These are phyloP conservation scores for Catocala sponsa DNA, from an alignment of 2,888 invertebrate genomes.

Conservation along the genomic window DNA sequence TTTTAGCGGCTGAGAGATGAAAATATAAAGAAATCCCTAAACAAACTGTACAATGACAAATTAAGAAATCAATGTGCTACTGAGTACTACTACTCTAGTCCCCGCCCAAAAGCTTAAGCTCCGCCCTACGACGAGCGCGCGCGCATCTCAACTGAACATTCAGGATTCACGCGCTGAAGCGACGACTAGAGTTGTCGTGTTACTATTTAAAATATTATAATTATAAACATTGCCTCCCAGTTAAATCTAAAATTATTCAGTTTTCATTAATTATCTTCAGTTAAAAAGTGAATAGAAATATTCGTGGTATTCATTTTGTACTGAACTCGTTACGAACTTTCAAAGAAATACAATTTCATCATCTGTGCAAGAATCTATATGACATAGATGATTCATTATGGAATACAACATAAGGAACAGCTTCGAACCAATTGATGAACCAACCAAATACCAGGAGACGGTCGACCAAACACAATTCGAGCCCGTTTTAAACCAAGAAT, in stretches of 20 bases:
- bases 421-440: conserved; percentile 56
- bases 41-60: conserved; percentile 1
- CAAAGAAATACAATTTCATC: too few species aligned
- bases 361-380: too few species aligned
- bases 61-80: conserved; percentile 1
- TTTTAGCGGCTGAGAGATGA: conserved; percentile 5
- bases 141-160: conserved; percentile 42
- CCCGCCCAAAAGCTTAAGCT: conserved; percentile 62
- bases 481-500: conserved; percentile 32
- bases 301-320: too few species aligned
- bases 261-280: too few species aligned
- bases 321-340: too few species aligned
- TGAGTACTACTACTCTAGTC: conserved; percentile 20
- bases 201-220: neutral
- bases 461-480: conserved; percentile 30
- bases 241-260: neutral
- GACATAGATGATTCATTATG: conserved; percentile 26
- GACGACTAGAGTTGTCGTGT: conserved; percentile 37
- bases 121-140: conserved; percentile 57
- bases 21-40: conserved; percentile 9
- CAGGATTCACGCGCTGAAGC: conserved; percentile 52
- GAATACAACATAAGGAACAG: conserved; percentile 65
- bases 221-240: neutral
- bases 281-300: too few species aligned
- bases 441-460: conserved; percentile 39